Conservation (phyloP, 1,140 invertebrate species). For the Brachionus plicatilis region DNA sequence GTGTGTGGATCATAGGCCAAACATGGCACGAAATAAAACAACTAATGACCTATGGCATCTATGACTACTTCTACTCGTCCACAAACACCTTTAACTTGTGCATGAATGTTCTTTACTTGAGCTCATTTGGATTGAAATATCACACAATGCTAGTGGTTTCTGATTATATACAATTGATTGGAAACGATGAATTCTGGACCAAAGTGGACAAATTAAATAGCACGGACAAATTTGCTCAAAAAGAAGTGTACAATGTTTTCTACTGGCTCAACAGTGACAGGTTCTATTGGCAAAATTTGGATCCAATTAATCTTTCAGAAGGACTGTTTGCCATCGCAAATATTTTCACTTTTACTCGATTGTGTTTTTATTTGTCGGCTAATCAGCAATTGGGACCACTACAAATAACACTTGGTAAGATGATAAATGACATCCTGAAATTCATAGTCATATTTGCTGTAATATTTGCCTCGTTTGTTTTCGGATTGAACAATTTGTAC, state of each 20-base stretch:
- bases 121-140: slow-evolving; percentile 47
- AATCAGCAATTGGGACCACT: slow-evolving; percentile 56
- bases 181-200: neutral
- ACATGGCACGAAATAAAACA: slow-evolving; percentile 52
- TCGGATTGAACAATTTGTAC: slow-evolving; percentile 55
- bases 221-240: neutral
- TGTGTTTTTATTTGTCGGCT: slow-evolving; percentile 56
- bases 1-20: slow-evolving; percentile 44
- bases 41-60: slow-evolving; percentile 47
- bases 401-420: slow-evolving; percentile 55
- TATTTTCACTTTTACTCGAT: slow-evolving; percentile 52
- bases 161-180: neutral
- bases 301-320: slow-evolving; percentile 48
- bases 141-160: neutral
- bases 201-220: neutral
- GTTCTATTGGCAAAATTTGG: slow-evolving; percentile 46
- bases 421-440: slow-evolving; percentile 53
- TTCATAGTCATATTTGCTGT: slow-evolving; percentile 46
- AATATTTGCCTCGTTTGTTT: slow-evolving; percentile 55
- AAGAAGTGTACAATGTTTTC: neutral
- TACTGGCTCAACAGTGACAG: slow-evolving; percentile 37
- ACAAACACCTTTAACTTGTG: slow-evolving; percentile 52
- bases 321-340: slow-evolving; percentile 49
- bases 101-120: slow-evolving; percentile 50
- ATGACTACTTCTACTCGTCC: slow-evolving; percentile 49